Evolutionary conservation across 2,888 invertebrate genomes (phyloP), one percentile per base, ranked within the genome.

Genomic region (Cynaeus angustus): DNA sequence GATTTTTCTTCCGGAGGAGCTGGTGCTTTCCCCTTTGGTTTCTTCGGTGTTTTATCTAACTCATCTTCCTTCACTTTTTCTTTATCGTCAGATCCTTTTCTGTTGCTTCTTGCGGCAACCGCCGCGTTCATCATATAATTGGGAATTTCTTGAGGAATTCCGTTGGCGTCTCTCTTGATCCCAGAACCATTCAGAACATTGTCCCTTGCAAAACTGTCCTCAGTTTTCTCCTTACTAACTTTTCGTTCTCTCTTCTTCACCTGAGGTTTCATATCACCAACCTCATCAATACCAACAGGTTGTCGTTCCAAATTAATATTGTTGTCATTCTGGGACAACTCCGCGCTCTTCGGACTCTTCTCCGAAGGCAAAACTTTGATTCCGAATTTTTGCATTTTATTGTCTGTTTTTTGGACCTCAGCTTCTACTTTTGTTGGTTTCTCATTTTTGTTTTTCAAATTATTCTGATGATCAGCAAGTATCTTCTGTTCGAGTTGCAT

Each of bases 21-120:
- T 0, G 93, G 93, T 0, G 93, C 92, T 85, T 92, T 92, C 0
- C 92, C 90, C 83, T 93, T 93, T 45, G 87, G 88, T 81, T 89
- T 91, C 77, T 90, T 91, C 0, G 84, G 79, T 3, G 85, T 82
- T 79, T 87, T 86, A 0, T 88, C 86, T 0, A 81, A 79, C 1
- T 78, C 71, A 14, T 86, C 85, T 1, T 77, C 75, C 1, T 77
- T 74, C 28, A 72, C 62, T 3, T 73, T 55, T 73, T 65, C 21
- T 5, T 77, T 69, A 6, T 78, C 77, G n/a, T 79, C 80, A 3
- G 85, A 76, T 75, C 89, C 89, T 80, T 89, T 91, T 52, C 93
- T 86, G 74, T 92, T 92, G 66, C 87, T 89, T 74, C 89, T 86
- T 0, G 92, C 93, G 0, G 90, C 91, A 81, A 89, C 89, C 0